Percentiles rank a stretch among this genome's conserved stretches.
Conservation (phyloP, 2,888 invertebrate species). For the Cyclophora albipunctata region DNA sequence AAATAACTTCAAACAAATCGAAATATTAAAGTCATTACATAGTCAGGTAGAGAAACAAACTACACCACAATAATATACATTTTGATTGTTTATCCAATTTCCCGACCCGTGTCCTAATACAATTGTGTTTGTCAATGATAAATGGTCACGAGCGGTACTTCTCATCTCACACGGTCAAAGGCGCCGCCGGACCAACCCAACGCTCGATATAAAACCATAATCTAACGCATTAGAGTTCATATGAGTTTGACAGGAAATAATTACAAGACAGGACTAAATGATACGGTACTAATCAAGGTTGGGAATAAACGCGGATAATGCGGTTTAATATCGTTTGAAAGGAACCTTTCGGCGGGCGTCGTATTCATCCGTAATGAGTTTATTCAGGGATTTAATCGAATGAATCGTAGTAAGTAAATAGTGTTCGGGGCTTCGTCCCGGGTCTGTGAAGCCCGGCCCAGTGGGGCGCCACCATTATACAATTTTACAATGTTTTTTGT, state of each 20-base stretch:
- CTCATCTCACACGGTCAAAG: constrained; percentile 69
- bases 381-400: constrained; percentile 72
- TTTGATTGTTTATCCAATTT: constrained; percentile 69
- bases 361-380: constrained; percentile 70
- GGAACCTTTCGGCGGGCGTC: constrained; percentile 69
- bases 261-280: constrained; percentile 72
- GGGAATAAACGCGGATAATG: constrained; percentile 72
- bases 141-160: constrained; percentile 70
- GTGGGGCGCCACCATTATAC: constrained; percentile 14
- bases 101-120: constrained; percentile 66
- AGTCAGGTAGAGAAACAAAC: constrained; percentile 24
- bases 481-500: no score
- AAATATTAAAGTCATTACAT: constrained; percentile 15
- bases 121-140: constrained; percentile 75
- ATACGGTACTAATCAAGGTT: constrained; percentile 73
- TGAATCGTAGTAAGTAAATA: constrained; percentile 71
- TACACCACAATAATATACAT: constrained; percentile 41
- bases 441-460: constrained; percentile 15
- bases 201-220: constrained; percentile 29
- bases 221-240: constrained; percentile 22
- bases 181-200: constrained; percentile 41
- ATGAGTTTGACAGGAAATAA: constrained; percentile 43
- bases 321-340: constrained; percentile 71
- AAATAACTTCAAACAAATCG: constrained; percentile 1
- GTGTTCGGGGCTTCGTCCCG: constrained; percentile 29